A percentile compares a stretch with the other conserved stretches of the same genome.
Conservation (phyloP, 2,797 vertebrate genomes). For the Notolepis coatsorum region DNA sequence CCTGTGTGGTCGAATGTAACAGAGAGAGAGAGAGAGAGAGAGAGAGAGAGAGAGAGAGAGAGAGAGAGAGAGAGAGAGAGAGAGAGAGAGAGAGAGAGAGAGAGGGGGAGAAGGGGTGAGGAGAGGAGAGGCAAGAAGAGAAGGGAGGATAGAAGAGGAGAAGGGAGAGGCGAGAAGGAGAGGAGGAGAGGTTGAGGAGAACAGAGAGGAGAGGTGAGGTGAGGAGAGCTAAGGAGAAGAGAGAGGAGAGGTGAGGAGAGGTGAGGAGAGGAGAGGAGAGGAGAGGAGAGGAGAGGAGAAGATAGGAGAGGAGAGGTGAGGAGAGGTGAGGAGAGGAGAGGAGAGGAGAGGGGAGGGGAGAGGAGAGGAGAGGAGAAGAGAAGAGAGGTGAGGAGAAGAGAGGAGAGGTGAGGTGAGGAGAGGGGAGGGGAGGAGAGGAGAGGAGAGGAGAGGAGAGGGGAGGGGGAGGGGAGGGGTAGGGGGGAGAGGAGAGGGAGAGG, state of each 20-base stretch:
- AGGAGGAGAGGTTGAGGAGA: no score
- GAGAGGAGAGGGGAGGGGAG: background rate
- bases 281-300: background rate
- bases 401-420: background rate
- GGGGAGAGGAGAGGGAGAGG: no score
- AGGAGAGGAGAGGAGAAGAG: background rate
- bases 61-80: background rate
- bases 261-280: background rate
- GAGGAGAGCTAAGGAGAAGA: background rate
- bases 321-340: background rate
- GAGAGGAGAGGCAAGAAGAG: no score
- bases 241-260: background rate
- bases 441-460: no score
- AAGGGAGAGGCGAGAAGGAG: no score
- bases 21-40: no score
- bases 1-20: no score
- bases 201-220: no score
- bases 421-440: background rate
- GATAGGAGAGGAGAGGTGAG: no score
- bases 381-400: background rate
- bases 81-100: background rate
- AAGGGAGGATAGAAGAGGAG: no score
- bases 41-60: slow-evolving; percentile 10
- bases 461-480: no score
- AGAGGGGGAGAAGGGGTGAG: no score